These are phyloP conservation scores for Leuciscus waleckii DNA, from an alignment of 2,797 vertebrate species.

Conservation along the genomic window DNA sequence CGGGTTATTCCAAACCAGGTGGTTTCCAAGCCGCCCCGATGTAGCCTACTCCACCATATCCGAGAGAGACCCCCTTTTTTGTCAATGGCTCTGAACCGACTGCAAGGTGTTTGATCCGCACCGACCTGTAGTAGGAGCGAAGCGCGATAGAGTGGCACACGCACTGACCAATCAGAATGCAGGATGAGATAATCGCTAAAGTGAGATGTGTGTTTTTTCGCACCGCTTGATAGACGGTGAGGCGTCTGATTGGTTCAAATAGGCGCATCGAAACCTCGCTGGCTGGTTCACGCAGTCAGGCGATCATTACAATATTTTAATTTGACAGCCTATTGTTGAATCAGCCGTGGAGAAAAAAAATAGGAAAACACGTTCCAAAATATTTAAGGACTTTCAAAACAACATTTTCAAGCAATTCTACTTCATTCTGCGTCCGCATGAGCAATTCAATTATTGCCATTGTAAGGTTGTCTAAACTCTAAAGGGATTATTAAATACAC, in stretches of 20 bases:
- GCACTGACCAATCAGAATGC: constrained; percentile 46
- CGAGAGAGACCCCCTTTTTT: constrained; percentile 47
- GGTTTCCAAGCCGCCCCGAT: constrained; percentile 39
- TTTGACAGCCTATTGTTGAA: constrained; percentile 29
- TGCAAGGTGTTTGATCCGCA: constrained; percentile 62
- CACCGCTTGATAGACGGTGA: constrained; percentile 31
- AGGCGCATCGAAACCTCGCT: constrained; percentile 18
- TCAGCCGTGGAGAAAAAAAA: not conserved
- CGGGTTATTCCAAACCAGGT: constrained; percentile 52
- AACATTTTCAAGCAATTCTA: not conserved
- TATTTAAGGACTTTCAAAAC: not conserved
- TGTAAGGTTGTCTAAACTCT: not conserved
- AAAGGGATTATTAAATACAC: not conserved
- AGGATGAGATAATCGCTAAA: not conserved
- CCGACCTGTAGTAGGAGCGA: constrained; percentile 43
- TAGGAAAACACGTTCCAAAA: not conserved
- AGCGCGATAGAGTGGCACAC: constrained; percentile 21
- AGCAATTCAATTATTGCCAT: not conserved
- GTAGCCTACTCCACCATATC: constrained; percentile 55
- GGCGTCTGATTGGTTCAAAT: constrained; percentile 38
- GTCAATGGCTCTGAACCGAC: constrained; percentile 58
- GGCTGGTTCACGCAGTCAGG: constrained; percentile 12
- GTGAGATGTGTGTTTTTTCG: not conserved
- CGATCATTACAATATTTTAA: constrained; percentile 36
- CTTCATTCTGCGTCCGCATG: not conserved